Conservation (phyloP, 2,888 invertebrate genomes). For the Aphodius sticticus region DNA sequence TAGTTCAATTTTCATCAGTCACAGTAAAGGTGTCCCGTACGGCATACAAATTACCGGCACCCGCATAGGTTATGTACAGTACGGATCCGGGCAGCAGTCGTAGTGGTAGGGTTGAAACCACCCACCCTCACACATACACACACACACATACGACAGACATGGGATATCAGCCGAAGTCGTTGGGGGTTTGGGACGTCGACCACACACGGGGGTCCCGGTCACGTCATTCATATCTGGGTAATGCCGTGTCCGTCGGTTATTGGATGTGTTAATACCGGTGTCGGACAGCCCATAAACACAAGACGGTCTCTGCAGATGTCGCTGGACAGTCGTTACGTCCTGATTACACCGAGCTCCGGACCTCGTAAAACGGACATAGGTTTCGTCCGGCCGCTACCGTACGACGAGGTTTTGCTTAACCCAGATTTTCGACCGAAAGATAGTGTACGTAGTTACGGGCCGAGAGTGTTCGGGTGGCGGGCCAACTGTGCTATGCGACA, state of each 20-base stretch:
- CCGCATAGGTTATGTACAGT: neutral
- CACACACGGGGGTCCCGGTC: slow-evolving; percentile 49
- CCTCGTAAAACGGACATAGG: slow-evolving; percentile 50
- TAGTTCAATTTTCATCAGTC: slow-evolving; percentile 4
- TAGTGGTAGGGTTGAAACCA: neutral
- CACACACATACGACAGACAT: neutral
- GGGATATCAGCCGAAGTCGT: slow-evolving; percentile 4
- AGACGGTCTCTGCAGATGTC: slow-evolving; percentile 59
- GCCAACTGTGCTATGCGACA: slow-evolving; percentile 9
- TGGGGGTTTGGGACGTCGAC: slow-evolving; percentile 16
- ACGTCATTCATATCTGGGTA: slow-evolving; percentile 62
- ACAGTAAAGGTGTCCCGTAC: neutral
- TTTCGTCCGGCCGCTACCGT: slow-evolving; percentile 20
- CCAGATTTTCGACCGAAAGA: slow-evolving; percentile 36
- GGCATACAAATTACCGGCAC: neutral
- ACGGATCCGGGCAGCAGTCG: neutral
- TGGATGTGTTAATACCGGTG: slow-evolving; percentile 62
- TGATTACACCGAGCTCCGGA: slow-evolving; percentile 54
- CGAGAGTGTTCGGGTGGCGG: neutral
- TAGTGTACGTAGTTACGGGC: slow-evolving; percentile 22
- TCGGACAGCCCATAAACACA: slow-evolving; percentile 60
- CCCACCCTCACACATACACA: neutral
- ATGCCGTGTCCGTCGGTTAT: slow-evolving; percentile 60
- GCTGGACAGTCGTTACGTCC: slow-evolving; percentile 58
- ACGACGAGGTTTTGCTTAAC: slow-evolving; percentile 40